Base-by-base conservation (phyloP, 35 echinoderm and acorn worm genomes). In the Anneissia japonica region DNA sequence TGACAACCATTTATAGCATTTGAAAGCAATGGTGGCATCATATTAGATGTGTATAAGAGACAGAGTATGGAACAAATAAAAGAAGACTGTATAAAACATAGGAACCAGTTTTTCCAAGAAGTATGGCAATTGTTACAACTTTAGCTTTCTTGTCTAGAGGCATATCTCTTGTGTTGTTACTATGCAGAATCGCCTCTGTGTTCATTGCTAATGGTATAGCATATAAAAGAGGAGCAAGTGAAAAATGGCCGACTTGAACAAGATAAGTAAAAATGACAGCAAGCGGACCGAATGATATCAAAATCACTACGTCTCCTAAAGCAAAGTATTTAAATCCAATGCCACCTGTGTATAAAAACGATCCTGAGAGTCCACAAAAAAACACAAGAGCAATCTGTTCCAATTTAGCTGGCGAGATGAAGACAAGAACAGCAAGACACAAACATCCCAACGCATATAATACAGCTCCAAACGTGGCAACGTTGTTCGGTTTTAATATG, bases 341-440 rank as follows among this genome's bases (percentile, higher is more conserved):
- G 0, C 96, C 96, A 56, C 96, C 96, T 0, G 96, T 99, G 92
- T 99, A 99, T 21, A 99, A 72, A 72, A 99, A 94, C 28, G 96
- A 94, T 7, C 92, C 80, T 11, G 92, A 99, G 4, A 99, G 76
- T 35, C 96, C 96, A 32, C 96, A 92, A 75, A 99, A 99, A 79
- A 89, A 99, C 21, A 99, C 32, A 33, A 99, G 79, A 0, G 96
- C 96, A 41, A 99, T 93, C 73, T 99, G 92, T 87, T 99, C 96
- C 77, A 99, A 86, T 84, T 87, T 94, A 34, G 96, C 96, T 19
- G 93, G 86, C 7, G 96, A 91, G 17, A 84, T 77, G 4, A 91
- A 19, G 31, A 55, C 78, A 5, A 87, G 31, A 0, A 87, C 36
- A 4, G 89, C 41, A 14, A 99, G 74, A 36, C 88, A 83, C 1